phyloP scores from a whole-genome alignment of 2,113 vertebrate species.

The Thryonomys swinderianus region DNA sequence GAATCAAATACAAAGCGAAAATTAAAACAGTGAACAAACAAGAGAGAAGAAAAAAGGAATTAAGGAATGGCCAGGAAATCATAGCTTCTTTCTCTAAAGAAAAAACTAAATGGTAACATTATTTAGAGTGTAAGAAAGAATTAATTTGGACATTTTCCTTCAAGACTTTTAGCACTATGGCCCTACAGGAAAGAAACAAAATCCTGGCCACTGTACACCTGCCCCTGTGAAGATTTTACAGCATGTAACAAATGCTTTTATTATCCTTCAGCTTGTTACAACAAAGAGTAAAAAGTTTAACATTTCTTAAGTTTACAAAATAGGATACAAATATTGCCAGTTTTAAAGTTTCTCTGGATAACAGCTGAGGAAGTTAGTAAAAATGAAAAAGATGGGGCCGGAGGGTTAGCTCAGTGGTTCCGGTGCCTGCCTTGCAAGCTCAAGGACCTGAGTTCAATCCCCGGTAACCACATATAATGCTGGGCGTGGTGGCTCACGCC shows the following conservation, averaged over 20 bases:
- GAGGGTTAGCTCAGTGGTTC: too few species aligned
- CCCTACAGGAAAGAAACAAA: not conserved
- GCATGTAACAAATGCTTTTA: conserved; percentile 9
- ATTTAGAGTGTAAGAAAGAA: not conserved
- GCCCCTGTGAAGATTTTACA: not conserved
- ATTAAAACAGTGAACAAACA: not conserved
- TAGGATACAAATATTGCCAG: not conserved
- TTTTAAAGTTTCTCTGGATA: not conserved
- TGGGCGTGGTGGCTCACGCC: too few species aligned
- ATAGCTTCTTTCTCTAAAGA: not conserved
- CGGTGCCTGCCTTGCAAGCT: too few species aligned
- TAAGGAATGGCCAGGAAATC: not conserved
- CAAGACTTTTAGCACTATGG: not conserved
- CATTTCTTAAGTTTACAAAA: conserved; percentile 17
- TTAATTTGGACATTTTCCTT: not conserved
- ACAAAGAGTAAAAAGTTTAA: conserved; percentile 14
- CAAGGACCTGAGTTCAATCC: too few species aligned
- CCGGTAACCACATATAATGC: too few species aligned
- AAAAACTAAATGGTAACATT: conserved; percentile 9
- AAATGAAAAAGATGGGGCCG: not conserved
- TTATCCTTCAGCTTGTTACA: not conserved
- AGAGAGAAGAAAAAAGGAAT: not conserved
- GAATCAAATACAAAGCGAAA: not conserved
- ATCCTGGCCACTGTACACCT: not conserved
- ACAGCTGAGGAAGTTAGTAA: not conserved